Base-by-base conservation (phyloP, 2,797 vertebrate genomes). In the Danio jaintianensis region DNA sequence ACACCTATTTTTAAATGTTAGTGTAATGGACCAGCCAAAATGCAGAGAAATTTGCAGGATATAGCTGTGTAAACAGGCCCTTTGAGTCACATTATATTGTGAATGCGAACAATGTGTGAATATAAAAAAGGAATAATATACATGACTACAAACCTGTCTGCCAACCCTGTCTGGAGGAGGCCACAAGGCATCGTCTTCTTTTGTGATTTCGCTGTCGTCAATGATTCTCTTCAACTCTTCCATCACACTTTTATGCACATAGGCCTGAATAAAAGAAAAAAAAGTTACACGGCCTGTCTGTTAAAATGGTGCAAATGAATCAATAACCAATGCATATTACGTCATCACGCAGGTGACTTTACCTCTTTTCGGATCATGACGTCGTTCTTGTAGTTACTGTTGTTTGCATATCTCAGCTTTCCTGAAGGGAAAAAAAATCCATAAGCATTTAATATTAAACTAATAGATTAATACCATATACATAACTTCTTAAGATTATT, bases 281-380 rank as follows among this genome's bases (percentile, higher is more conserved):
- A 18, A n/a, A 63, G 10, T 18, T 16, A 47, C 18, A 61, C 2
- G 50, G 16, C 8, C 18, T 7, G 43, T 13, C 36, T 18, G 20
- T n/a, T 52, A 40, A 55, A 7, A 29, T 12, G 7, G 11, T 13
- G 29, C 12, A 63, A 48, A 36, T 36, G 0, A 5, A 7, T 8
- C 7, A 10, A 16, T 4, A 48, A 7, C n/a, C 11, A 0, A 45
- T 42, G 11, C 12, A 5, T 2, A 7, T 8, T n/a, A 48, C 8
- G 20, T 63, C 15, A 55, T 40, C 42, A 40, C 6, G 4, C 22
- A 48, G n/a, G 4, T 16, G 2, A 75, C 18, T 82, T 89, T 87
- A 99, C 98, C 96, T 99, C 98, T 90, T 99, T 99, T 69, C 98
- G 94, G 94, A 99, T 99, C 98, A 99, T 99, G 40, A 99, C 97